phyloP scores from a whole-genome alignment of 2,113 vertebrate genomes.

The Labeo rohita region DNA sequence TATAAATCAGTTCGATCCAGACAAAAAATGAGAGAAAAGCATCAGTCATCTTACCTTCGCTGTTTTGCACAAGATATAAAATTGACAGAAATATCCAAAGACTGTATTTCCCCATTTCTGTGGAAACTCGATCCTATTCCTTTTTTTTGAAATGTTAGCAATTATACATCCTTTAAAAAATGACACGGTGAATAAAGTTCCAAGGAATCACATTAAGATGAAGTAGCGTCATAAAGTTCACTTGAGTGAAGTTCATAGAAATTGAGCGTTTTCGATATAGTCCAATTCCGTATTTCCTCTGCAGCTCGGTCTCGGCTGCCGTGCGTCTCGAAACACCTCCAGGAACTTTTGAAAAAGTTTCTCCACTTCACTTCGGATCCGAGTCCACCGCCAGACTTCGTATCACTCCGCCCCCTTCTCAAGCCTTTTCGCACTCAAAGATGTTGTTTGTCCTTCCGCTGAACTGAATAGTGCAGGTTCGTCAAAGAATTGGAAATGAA shows the following conservation, averaged over 20 bases:
- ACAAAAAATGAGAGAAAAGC: background rate
- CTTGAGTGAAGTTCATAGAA: slow-evolving; percentile 37
- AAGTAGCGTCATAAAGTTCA: slow-evolving; percentile 68
- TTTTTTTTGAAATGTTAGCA: slow-evolving; percentile 67
- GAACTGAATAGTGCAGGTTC: slow-evolving; percentile 45
- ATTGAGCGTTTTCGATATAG: slow-evolving; percentile 55
- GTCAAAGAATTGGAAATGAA: background rate
- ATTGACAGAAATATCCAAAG: slow-evolving; percentile 78
- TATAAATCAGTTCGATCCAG: background rate
- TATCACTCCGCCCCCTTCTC: slow-evolving; percentile 70
- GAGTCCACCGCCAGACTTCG: slow-evolving; percentile 43
- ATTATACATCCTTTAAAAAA: slow-evolving; percentile 81
- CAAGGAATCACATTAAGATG: slow-evolving; percentile 62
- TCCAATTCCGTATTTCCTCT: slow-evolving; percentile 69
- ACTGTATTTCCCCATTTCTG: slow-evolving; percentile 80
- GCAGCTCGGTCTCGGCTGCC: slow-evolving; percentile 74
- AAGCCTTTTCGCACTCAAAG: slow-evolving; percentile 22
- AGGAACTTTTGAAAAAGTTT: slow-evolving; percentile 77
- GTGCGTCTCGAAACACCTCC: slow-evolving; percentile 71
- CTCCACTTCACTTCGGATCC: slow-evolving; percentile 63
- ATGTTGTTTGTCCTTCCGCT: slow-evolving; percentile 57
- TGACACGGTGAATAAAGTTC: slow-evolving; percentile 67
- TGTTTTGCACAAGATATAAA: slow-evolving; percentile 67
- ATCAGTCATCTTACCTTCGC: slow-evolving; percentile 69
- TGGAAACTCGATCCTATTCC: slow-evolving; percentile 75